phyloP scores from a whole-genome alignment of 1,140 invertebrate genomes.

The Drosophila ohnishii region DNA sequence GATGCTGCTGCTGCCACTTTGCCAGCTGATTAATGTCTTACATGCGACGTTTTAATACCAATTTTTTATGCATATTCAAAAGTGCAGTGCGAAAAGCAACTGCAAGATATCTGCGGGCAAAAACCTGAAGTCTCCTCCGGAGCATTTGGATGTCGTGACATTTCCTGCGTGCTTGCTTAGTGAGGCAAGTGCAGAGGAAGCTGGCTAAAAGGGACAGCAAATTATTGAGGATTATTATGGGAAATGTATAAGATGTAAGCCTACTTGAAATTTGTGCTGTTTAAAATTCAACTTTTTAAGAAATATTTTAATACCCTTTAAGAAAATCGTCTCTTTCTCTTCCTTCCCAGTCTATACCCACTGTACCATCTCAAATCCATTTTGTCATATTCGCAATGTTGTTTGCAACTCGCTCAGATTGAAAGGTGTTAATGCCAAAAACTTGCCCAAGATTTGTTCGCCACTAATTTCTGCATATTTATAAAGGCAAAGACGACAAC shows the following conservation, averaged over 20 bases:
- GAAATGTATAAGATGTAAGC: too few relatives aligned
- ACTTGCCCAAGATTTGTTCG: slow-evolving; percentile 78
- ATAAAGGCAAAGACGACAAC: slow-evolving; percentile 73
- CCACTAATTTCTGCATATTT: slow-evolving; percentile 75
- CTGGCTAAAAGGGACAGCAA: neutral
- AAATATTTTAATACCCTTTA: neutral
- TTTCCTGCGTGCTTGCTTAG: slow-evolving; percentile 65
- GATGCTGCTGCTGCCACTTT: slow-evolving; percentile 70
- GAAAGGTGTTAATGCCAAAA: slow-evolving; percentile 81
- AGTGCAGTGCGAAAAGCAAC: slow-evolving; percentile 48
- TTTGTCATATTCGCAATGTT: slow-evolving; percentile 61
- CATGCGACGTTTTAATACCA: slow-evolving; percentile 81
- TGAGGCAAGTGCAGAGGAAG: slow-evolving; percentile 19
- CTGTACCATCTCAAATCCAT: slow-evolving; percentile 28
- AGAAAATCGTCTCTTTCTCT: too few relatives aligned
- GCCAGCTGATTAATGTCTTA: slow-evolving; percentile 80
- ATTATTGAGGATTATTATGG: neutral
- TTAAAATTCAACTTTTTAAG: too few relatives aligned
- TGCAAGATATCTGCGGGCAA: slow-evolving; percentile 52
- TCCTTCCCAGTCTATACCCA: neutral
- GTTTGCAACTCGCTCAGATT: slow-evolving; percentile 58
- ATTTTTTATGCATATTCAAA: slow-evolving; percentile 81
- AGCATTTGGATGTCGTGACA: slow-evolving; percentile 55
- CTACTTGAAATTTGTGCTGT: too few relatives aligned
- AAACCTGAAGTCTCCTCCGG: slow-evolving; percentile 63